phyloP scores from a whole-genome alignment of 2,797 vertebrate species.

The Chelidonichthys spinosus region DNA sequence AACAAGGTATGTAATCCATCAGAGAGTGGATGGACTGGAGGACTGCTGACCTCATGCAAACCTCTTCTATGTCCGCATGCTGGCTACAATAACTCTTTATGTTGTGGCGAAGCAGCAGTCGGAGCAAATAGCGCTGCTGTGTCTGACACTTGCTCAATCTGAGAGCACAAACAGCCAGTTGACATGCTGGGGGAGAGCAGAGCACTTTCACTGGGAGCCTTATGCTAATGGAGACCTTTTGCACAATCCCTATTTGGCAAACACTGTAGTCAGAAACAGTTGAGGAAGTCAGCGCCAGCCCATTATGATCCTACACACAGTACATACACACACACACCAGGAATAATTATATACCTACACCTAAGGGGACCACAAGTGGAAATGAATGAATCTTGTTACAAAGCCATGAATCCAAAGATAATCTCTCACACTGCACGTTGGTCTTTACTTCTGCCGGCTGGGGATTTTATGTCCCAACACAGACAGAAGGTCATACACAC shows the following conservation, averaged over 20 bases:
- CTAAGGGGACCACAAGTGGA: constrained; percentile 5
- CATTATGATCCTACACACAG: constrained; percentile 23
- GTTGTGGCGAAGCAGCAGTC: neutral
- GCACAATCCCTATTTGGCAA: constrained; percentile 71
- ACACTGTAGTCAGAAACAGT: constrained; percentile 47
- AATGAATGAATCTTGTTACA: constrained; percentile 5
- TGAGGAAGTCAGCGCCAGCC: constrained; percentile 45
- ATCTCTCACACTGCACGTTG: constrained; percentile 27
- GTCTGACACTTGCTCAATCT: constrained; percentile 30
- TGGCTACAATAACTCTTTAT: constrained; percentile 6
- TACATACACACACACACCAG: constrained; percentile 1
- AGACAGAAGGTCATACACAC: neutral
- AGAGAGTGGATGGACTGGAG: too few species aligned
- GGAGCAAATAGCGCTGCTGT: constrained; percentile 31
- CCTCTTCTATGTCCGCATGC: neutral
- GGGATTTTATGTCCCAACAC: constrained; percentile 24
- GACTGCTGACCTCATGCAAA: neutral
- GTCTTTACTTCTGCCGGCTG: constrained; percentile 5
- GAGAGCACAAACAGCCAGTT: constrained; percentile 37
- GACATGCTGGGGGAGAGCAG: constrained; percentile 34
- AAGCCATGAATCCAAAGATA: constrained; percentile 35
- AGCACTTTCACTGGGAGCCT: constrained; percentile 55
- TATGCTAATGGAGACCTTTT: constrained; percentile 79
- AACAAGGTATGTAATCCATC: too few species aligned
- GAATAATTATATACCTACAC: neutral